Evolutionary conservation across 64 coral and sea anemone species (phyloP), one percentile per base, ranked within the genome.

Genomic region (Pachyseris speciosa): DNA sequence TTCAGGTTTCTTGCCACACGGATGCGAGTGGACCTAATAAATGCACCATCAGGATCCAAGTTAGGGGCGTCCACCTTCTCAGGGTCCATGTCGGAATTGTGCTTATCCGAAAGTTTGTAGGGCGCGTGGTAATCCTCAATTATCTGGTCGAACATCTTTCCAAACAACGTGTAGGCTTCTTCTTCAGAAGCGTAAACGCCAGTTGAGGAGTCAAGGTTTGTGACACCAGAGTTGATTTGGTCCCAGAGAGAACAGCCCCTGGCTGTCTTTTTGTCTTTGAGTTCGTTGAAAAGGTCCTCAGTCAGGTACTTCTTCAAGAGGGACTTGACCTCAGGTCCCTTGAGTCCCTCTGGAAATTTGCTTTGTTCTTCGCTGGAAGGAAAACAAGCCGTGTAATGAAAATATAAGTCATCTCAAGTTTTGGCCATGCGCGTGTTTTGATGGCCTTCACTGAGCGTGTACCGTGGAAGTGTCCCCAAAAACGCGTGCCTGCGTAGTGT

Each of bases 21-120:
- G 74, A 98, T 94, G n/a, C 96, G 92, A 10, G 96, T 98, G 17
- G 96, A 98, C 28, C 92, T 72, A 24, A 98, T 98, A 39, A 88
- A 91, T 26, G 53, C 75, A 32, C 73, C 39, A 24, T 94, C 96
- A 25, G 92, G 84, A 36, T 94, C 92, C 28, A 98, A 48, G 44
- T 91, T 49, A 8, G 96, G 92, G 37, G 89, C 91, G 15, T 94
- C 69, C 9, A 98, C 83, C 69, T 94, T 91, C 10, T 88, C 88
- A 2, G 96, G 61, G 38, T 98, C 67, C 96, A 98, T 98, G 13
- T 94, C 92, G 2, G 96, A 94, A 28, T 32, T 73, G 52, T 98
- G 96, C 33, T 91, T 91, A 68, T 98, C 84, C 29, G 68, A 36
- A 0, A 94, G 96, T 78, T 94, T 98, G 84, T 94, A 94, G 0